Evolutionary conservation across 2,888 invertebrate genomes (phyloP), one percentile per base, ranked within the genome.

Genomic region (Dichetophora obliterata): DNA sequence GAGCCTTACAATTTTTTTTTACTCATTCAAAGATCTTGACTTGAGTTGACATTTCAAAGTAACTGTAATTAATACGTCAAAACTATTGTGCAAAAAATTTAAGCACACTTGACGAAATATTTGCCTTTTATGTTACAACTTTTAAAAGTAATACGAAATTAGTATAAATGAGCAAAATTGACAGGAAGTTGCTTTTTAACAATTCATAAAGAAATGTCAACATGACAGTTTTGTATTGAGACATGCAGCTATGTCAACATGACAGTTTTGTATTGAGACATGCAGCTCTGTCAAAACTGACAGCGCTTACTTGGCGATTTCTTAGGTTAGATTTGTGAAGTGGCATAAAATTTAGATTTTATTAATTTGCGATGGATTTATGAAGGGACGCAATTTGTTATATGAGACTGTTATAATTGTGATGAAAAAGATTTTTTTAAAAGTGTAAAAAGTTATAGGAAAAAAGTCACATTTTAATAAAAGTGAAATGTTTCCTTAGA

Each of bases 11-110:
- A 2, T 43, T 14, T 43, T 14, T 43, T 43, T 43, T 43, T 37
- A 8, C 37, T 14, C 43, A 11, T 43, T 22, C 19, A 31, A 31
- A 31, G 22, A 27, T 57, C 19, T n/a, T 19, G 54, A 70, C 70
- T 77, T 22, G 69, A 71, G 70, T 77, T 77, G 77, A 75, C 77
- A 77, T 70, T 37, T 71, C 31, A 19, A 37, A 61, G 63, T 50
- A 74, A 37, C 14, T n/a, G 24, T 52, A 63, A 76, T 71, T 71
- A 59, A 71, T 43, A 71, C 37, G 71, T 59, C 59, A 59, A 59
- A 59, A 19, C 11, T 19, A 14, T 71, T 57, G n/a, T 34, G 19
- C 14, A 48, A n/a, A 31, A n/a, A 63, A 4, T 19, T 54, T 19
- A 54, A 63, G 8, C 11, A 63, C 19, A 19, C 54, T 43, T 43